Evolutionary conservation across 2,888 invertebrate genomes (phyloP).

Genomic region (Ectemnius cavifrons): DNA sequence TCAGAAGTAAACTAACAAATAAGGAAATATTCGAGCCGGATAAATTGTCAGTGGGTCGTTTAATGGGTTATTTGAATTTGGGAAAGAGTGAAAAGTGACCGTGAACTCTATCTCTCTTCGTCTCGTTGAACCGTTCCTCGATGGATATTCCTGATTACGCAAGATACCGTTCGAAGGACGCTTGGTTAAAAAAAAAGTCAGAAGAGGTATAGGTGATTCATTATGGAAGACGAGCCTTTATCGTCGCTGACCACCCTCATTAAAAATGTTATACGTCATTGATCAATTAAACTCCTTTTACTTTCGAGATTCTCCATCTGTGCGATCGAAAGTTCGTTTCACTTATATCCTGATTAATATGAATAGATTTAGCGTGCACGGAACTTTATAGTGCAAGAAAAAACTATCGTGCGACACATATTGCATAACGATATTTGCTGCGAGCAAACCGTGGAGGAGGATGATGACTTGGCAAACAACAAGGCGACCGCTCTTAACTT

Average conservation of each 20-base stretch:
- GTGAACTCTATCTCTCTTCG: slow-evolving; percentile 52
- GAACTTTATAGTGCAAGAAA: too few relatives aligned
- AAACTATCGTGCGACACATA: too few relatives aligned
- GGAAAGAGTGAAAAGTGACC: slow-evolving; percentile 48
- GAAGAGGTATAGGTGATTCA: slow-evolving; percentile 10
- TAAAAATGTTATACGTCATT: not conserved
- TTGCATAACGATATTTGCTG: too few relatives aligned
- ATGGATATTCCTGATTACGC: slow-evolving; percentile 27
- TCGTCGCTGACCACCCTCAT: slow-evolving; percentile 5
- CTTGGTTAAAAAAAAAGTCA: slow-evolving; percentile 4
- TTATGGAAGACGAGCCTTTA: not conserved
- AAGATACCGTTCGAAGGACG: slow-evolving; percentile 25
- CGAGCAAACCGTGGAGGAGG: too few relatives aligned
- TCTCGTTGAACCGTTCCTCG: slow-evolving; percentile 24
- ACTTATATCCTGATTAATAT: too few relatives aligned
- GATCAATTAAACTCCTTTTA: not conserved
- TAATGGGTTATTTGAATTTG: not conserved
- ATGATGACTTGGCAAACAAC: too few relatives aligned
- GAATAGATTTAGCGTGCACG: too few relatives aligned
- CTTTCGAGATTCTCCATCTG: too few relatives aligned
- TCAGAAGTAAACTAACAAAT: too few relatives aligned
- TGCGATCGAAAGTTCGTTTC: too few relatives aligned
- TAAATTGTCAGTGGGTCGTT: not conserved
- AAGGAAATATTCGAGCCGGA: too few relatives aligned
- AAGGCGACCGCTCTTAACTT: too few relatives aligned